Evolutionary conservation across 2,888 invertebrate genomes (phyloP).

Genomic region (Chesias legatella): DNA sequence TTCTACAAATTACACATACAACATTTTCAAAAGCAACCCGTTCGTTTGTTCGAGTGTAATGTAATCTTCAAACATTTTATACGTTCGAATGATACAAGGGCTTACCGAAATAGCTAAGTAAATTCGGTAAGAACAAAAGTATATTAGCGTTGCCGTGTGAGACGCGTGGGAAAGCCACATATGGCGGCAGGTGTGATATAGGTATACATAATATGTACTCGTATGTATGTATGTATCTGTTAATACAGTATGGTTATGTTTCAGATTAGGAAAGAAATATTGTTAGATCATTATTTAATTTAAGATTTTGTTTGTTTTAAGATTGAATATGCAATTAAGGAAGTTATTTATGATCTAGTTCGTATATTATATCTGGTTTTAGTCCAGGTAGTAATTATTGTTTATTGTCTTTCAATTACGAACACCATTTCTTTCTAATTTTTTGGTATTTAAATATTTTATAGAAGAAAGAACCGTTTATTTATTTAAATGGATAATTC

Average conservation of each 20-base stretch:
- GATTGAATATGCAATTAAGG: too few relatives aligned
- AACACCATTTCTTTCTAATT: too few relatives aligned
- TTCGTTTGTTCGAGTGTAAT: slow-evolving; percentile 32
- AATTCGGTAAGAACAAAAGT: slow-evolving; percentile 63
- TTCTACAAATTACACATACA: slow-evolving; percentile 34
- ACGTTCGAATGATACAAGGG: slow-evolving; percentile 48
- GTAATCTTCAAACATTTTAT: slow-evolving; percentile 47
- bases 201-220: slow-evolving; percentile 14
- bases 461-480: too few relatives aligned
- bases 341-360: too few relatives aligned
- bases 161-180: slow-evolving; percentile 52
- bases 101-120: slow-evolving; percentile 50
- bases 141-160: slow-evolving; percentile 54
- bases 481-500: too few relatives aligned
- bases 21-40: slow-evolving; percentile 35
- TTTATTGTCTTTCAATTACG: too few relatives aligned
- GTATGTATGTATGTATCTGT: slow-evolving; percentile 14
- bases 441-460: too few relatives aligned
- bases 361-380: too few relatives aligned
- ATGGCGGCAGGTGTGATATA: slow-evolving; percentile 54
- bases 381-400: too few relatives aligned
- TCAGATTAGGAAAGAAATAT: slow-evolving; percentile 22
- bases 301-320: neutral
- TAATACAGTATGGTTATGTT: slow-evolving; percentile 12
- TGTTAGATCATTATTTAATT: slow-evolving; percentile 5